A percentile compares a stretch with the other conserved stretches of the same genome.
Conservation (phyloP, 2,797 vertebrate genomes). For the Syngnathus rostellatus region DNA sequence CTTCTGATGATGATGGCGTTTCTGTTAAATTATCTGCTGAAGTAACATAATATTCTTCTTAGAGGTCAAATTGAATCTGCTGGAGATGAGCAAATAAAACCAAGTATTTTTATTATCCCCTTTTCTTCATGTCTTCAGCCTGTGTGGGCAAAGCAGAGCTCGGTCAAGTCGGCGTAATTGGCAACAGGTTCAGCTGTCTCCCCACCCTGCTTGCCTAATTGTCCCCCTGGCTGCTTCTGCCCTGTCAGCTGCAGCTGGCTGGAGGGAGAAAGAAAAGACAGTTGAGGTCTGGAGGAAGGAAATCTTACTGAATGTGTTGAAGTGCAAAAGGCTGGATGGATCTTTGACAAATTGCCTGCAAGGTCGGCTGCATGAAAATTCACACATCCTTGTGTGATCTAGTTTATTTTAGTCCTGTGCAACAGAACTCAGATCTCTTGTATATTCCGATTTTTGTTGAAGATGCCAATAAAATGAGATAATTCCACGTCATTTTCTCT, state of each 20-base stretch:
- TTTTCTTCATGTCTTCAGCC: not conserved
- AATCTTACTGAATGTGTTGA: slow-evolving; percentile 25
- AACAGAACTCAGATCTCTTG: not conserved
- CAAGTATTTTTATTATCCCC: slow-evolving; percentile 16
- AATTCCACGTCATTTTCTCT: not conserved
- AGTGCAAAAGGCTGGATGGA: slow-evolving; percentile 16
- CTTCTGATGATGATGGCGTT: not conserved
- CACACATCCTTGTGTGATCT: not conserved
- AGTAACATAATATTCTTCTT: not conserved
- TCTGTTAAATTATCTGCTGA: slow-evolving; percentile 29
- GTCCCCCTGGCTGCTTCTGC: slow-evolving; percentile 39
- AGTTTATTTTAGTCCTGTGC: too few relatives aligned
- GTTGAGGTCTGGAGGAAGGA: slow-evolving; percentile 13
- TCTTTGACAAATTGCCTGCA: slow-evolving; percentile 16
- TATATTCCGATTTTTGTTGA: not conserved
- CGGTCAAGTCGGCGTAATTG: slow-evolving; percentile 39
- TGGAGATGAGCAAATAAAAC: slow-evolving; percentile 40
- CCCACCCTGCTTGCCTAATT: slow-evolving; percentile 53
- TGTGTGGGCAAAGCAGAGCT: not conserved
- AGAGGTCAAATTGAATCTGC: slow-evolving; percentile 2
- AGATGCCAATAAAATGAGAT: not conserved
- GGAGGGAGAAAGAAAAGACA: slow-evolving; percentile 37
- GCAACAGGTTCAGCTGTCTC: slow-evolving; percentile 52
- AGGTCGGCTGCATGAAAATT: not conserved
- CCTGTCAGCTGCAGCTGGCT: slow-evolving; percentile 49